Evolutionary conservation across 2,113 vertebrate species (phyloP).

Genomic region (Cottus gobio): DNA sequence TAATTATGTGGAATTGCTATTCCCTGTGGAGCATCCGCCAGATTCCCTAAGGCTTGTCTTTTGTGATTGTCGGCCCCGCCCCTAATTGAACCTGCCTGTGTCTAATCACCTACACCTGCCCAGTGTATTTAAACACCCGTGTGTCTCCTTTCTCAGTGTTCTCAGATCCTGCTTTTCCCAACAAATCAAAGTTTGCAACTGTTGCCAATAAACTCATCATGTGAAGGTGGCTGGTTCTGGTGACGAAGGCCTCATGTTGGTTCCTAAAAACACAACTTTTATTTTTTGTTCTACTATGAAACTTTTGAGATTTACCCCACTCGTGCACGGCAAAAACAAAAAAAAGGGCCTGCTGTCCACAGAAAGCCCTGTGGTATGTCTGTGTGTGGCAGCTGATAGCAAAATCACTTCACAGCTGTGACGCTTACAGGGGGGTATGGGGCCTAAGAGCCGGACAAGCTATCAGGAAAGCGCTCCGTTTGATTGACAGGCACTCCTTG

Average conservation of each 20-base stretch:
- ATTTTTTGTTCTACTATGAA: background rate
- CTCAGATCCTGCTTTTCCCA: no score
- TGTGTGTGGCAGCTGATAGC: slow-evolving; percentile 47
- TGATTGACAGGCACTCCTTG: slow-evolving; percentile 85
- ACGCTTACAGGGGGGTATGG: slow-evolving; percentile 43
- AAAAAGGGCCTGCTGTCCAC: slow-evolving; percentile 17
- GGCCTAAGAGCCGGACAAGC: slow-evolving; percentile 42
- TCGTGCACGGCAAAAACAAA: slow-evolving; percentile 32
- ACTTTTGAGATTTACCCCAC: background rate
- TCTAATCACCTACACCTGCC: no score
- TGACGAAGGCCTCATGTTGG: background rate
- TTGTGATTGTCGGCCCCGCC: no score
- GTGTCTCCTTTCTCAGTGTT: no score
- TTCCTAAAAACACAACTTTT: background rate
- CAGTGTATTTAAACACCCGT: no score
- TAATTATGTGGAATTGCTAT: background rate
- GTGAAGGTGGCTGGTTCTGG: background rate
- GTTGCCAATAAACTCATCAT: background rate
- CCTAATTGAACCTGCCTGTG: no score
- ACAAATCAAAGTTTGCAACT: no score
- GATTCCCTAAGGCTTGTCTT: background rate
- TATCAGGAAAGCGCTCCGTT: slow-evolving; percentile 65
- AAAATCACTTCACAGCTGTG: slow-evolving; percentile 69
- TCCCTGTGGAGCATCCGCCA: background rate
- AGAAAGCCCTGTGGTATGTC: slow-evolving; percentile 1